Evolutionary conservation across 2,888 invertebrate genomes (phyloP).

Genomic region (Lasioglossum leucozonium): DNA sequence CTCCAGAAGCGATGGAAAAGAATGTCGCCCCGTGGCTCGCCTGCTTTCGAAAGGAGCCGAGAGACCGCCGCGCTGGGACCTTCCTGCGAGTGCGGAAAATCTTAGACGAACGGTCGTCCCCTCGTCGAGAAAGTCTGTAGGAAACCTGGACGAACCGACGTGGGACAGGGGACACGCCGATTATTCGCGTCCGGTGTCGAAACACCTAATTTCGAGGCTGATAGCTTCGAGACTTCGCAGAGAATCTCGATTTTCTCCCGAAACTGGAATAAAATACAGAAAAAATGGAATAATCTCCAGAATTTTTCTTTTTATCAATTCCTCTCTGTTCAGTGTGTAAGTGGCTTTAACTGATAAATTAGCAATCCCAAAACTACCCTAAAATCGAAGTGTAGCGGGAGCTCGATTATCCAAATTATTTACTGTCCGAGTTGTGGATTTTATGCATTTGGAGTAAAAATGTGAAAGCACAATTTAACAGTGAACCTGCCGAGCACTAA

Average conservation of each 20-base stretch:
- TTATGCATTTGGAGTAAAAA: no score
- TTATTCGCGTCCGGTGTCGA: constrained; percentile 27
- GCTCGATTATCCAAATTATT: no score
- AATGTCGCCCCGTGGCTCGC: constrained; percentile 70
- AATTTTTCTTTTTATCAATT: no score
- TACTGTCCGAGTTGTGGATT: no score
- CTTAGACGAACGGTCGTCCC: constrained; percentile 25
- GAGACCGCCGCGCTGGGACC: constrained; percentile 26
- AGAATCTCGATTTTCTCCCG: background rate
- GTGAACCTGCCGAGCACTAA: no score
- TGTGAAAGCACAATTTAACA: no score
- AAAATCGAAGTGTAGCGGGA: no score
- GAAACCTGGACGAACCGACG: background rate
- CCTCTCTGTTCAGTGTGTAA: no score
- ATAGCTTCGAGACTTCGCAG: background rate
- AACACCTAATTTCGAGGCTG: background rate
- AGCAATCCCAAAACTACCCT: no score
- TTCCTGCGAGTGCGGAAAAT: constrained; percentile 45
- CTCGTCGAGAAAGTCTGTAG: constrained; percentile 35
- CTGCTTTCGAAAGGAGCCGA: constrained; percentile 66
- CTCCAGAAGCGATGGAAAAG: constrained; percentile 70
- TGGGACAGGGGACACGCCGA: constrained; percentile 24
- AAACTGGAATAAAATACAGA: background rate
- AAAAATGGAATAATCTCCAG: no score
- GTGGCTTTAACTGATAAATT: no score